Evolutionary conservation across 1,140 invertebrate species (phyloP), one percentile per base, ranked within the genome.

Genomic region (Branchinecta lindahli): DNA sequence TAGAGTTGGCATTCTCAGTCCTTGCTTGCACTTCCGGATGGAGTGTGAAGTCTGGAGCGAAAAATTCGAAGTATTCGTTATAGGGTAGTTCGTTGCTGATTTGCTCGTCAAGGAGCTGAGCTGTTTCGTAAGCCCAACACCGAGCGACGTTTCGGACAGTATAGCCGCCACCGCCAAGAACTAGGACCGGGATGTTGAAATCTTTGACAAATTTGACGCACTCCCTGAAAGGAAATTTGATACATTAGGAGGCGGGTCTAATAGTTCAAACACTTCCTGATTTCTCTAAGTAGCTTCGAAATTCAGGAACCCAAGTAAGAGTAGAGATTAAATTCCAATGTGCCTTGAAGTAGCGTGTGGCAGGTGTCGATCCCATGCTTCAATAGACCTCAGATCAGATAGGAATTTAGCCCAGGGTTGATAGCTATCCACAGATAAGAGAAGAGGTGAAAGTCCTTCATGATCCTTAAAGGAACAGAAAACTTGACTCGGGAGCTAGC

Each of bases 51-150:
- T 98, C 94, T 0, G 94, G 94, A 33, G 90, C 91, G 78, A 98
- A 98, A 76, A 94, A 96, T 76, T 96, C 93, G 46, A 94, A 84
- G 77, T 97, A 98, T 78, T 96, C 93, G 72, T 88, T 93, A 74
- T 93, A 92, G 0, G 94, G 94, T 45, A 97, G 80, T 76, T 96
- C 92, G 76, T 94, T 94, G 47, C 87, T 89, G 45, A 98, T 94
- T 66, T 87, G 85, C 76, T 95, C 89, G 75, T 96, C 92, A 0
- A 95, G 85, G 0, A 97, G 80, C 3, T 99, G 80, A 0, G 94
- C 96, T 0, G 97, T 99, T 80, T 99, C 97, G 75, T 98, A 96
- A 0, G 96, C 96, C 97, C 97, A 99, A 78, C 95, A 98, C 66
- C 97, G 82, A 0, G 96, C 96, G 0, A 99, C 97, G 78, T 99